Base-by-base conservation (phyloP, 2,888 invertebrate genomes). In the Amphipoea lucens region DNA sequence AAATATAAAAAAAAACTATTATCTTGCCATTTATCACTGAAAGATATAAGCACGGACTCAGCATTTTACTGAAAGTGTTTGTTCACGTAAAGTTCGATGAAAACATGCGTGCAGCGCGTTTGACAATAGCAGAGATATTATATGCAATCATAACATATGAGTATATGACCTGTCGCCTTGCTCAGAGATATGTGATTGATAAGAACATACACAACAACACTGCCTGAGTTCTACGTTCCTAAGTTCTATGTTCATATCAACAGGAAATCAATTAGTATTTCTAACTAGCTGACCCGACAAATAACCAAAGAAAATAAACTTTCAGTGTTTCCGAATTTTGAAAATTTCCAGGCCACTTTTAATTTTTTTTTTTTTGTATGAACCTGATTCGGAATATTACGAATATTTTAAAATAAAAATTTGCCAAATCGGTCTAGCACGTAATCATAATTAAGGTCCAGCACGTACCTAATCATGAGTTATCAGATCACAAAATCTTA, bases 151-250 rank as follows among this genome's bases (percentile, higher is more conserved):
- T 51, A 84, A 57, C 20, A 57, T 48, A 80, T 69, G 23, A 45
- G 20, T 73, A 54, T 14, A 40, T 82, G 69, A 85, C 74, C 81
- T 82, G 73, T 70, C 60, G 14, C 60, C 65, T 80, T 80, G 57
- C 60, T 67, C 69, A 63, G 11, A 42, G 62, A 70, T 85, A 69
- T 9, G 42, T 51, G 29, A 48, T 57, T 54, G 65, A 74, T 81
- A 85, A 81, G 29, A 83, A 68, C n/a, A 74, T 67, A 74, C 66
- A 82, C 69, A 74, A 85, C 67, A 81, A 75, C 73, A 60, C 11
- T 65, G 67, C 45, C 23, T 29, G 36, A 60, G 40, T 20, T 42
- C 42, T 45, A 54, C 36, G 29, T 60, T 54, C 57, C 40, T 68
- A 69, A 57, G 45, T 54, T 65, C 20, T 42, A 23, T 36, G 4